phyloP scores from a whole-genome alignment of 1,140 invertebrate genomes.

The Penaeus chinensis region DNA sequence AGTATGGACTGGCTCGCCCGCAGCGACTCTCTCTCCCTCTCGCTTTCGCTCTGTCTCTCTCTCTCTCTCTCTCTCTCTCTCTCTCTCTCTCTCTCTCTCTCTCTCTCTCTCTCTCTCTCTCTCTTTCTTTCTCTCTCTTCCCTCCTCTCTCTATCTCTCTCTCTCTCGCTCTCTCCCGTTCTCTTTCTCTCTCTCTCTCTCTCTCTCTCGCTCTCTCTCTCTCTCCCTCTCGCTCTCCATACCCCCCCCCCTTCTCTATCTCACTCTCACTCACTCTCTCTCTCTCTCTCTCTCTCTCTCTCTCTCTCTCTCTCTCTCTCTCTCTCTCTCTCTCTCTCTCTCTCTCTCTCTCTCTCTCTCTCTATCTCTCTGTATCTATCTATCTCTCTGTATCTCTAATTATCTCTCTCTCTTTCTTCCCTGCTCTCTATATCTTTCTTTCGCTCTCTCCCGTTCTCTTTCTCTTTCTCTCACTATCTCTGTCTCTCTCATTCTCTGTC shows the following conservation, averaged over 20 bases:
- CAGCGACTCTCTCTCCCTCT: not conserved
- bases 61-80: constrained; percentile 7
- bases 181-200: not conserved
- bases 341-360: not conserved
- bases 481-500: too few species aligned
- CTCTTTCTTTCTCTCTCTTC: not conserved
- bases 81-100: constrained; percentile 10
- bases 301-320: constrained; percentile 1
- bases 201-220: not conserved
- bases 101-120: constrained; percentile 3
- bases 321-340: not conserved
- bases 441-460: too few species aligned
- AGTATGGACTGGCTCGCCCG: too few species aligned
- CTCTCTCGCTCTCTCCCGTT: not conserved
- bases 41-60: not conserved
- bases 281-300: constrained; percentile 9
- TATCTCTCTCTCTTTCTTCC: too few species aligned
- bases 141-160: too few species aligned
- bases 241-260: not conserved
- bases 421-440: too few species aligned
- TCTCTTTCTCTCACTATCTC: too few species aligned
- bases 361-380: not conserved
- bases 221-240: too few species aligned
- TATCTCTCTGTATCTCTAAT: too few species aligned
- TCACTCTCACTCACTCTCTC: not conserved